These are phyloP conservation scores for Ectemnius cavifrons DNA, from an alignment of 2,888 invertebrate genomes.

Conservation along the genomic window DNA sequence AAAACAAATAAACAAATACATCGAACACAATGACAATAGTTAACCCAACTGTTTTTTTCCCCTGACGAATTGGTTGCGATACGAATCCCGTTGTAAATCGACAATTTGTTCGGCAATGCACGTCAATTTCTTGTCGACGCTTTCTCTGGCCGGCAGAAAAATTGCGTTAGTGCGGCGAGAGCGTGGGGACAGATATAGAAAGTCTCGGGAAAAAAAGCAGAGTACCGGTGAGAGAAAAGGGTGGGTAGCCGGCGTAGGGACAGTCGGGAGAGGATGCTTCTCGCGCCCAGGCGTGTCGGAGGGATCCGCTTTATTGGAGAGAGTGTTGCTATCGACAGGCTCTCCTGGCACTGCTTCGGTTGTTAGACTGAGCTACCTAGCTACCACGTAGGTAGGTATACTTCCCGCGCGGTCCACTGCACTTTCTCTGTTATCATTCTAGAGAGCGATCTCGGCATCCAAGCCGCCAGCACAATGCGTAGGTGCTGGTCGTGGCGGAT, in stretches of 20 bases:
- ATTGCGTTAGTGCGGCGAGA: slow-evolving; percentile 68
- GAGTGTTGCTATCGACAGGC: slow-evolving; percentile 74
- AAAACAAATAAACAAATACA: no score
- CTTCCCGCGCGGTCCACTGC: slow-evolving; percentile 68
- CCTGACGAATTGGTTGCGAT: no score
- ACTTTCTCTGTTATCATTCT: slow-evolving; percentile 76
- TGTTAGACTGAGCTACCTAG: slow-evolving; percentile 53
- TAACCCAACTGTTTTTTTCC: slow-evolving; percentile 16
- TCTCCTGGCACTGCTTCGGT: slow-evolving; percentile 63
- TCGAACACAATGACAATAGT: background rate
- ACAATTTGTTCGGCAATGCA: slow-evolving; percentile 12
- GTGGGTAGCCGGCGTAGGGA: slow-evolving; percentile 42
- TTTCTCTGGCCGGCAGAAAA: slow-evolving; percentile 56
- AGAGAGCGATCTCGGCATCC: slow-evolving; percentile 66
- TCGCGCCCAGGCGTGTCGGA: slow-evolving; percentile 49
- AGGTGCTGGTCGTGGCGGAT: slow-evolving; percentile 68
- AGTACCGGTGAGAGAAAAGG: slow-evolving; percentile 29
- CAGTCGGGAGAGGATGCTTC: slow-evolving; percentile 36
- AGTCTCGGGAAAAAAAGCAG: slow-evolving; percentile 35
- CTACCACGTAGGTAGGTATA: slow-evolving; percentile 59
- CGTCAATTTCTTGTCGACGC: slow-evolving; percentile 50
- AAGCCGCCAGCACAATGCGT: slow-evolving; percentile 67
- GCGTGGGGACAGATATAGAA: slow-evolving; percentile 23
- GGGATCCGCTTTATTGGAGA: slow-evolving; percentile 74
- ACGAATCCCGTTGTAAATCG: background rate